Percentiles rank a stretch among this genome's conserved stretches.
Conservation (phyloP, 1,140 invertebrate species). For the Ostrea edulis region DNA sequence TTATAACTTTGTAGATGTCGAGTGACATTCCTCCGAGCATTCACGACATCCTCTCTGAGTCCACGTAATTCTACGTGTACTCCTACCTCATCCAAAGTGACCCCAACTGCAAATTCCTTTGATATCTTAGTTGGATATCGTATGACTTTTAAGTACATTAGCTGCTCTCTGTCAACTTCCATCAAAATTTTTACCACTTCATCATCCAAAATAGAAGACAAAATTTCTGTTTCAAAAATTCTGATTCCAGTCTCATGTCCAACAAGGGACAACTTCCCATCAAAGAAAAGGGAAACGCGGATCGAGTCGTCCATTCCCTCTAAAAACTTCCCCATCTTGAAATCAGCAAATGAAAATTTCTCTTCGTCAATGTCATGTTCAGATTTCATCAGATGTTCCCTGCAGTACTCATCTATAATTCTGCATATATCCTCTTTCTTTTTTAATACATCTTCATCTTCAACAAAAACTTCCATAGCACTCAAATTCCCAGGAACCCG, state of each 20-base stretch:
- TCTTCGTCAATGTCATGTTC: neutral
- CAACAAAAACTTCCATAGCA: neutral
- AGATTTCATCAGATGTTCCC: neutral
- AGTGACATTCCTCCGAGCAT: neutral
- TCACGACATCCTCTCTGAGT: neutral
- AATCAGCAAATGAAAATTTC: neutral
- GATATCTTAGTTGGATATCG: neutral
- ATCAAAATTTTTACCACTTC: neutral
- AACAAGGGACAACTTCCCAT: neutral
- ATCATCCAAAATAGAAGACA: neutral
- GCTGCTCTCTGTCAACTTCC: neutral
- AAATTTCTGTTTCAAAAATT: neutral
- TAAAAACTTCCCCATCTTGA: neutral
- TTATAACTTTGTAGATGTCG: neutral
- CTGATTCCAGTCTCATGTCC: neutral
- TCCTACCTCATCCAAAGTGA: neutral
- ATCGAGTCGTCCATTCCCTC: neutral
- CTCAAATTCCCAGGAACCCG: neutral
- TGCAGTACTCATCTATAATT: neutral
- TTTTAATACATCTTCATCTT: neutral
- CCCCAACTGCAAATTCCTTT: neutral
- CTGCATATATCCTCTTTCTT: neutral
- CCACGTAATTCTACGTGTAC: neutral
- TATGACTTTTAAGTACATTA: neutral
- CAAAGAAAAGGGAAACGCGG: neutral